Evolutionary conservation across 2,113 vertebrate species (phyloP).

Genomic region (Acanthisitta chloris): DNA sequence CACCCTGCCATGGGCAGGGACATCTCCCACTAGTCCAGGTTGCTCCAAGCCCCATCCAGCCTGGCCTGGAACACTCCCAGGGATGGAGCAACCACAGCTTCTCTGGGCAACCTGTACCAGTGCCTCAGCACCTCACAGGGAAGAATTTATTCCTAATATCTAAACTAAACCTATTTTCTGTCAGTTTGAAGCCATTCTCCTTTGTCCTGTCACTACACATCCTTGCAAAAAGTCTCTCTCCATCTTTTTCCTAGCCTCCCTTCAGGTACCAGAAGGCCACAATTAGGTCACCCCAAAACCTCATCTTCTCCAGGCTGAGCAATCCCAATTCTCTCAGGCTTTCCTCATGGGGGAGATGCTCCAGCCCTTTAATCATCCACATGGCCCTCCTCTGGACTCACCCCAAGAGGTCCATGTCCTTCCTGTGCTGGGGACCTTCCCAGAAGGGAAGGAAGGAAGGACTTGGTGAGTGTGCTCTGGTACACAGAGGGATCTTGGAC

Average conservation of each 20-base stretch:
- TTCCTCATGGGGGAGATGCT: not conserved
- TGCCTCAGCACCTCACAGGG: accelerated
- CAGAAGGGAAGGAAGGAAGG: not conserved
- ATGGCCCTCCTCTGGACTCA: not conserved
- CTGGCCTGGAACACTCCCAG: not conserved
- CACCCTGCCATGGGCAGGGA: not conserved
- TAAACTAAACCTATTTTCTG: accelerated
- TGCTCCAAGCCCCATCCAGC: not conserved
- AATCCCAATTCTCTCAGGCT: not conserved
- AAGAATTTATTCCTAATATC: accelerated
- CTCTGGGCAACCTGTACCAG: not conserved
- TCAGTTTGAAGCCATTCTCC: accelerated
- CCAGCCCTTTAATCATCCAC: not conserved
- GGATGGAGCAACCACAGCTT: not conserved
- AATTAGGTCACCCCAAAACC: accelerated
- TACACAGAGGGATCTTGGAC: not conserved
- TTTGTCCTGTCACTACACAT: accelerated
- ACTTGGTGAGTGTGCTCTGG: no score
- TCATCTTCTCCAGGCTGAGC: not conserved
- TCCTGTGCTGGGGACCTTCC: not conserved
- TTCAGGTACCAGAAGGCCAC: not conserved
- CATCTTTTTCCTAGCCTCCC: accelerated
- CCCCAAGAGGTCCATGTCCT: not conserved
- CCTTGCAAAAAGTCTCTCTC: not conserved
- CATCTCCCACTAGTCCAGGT: not conserved